Evolutionary conservation across 2,113 vertebrate genomes (phyloP), one percentile per base, ranked within the genome.

Genomic region (Saguinus midas): DNA sequence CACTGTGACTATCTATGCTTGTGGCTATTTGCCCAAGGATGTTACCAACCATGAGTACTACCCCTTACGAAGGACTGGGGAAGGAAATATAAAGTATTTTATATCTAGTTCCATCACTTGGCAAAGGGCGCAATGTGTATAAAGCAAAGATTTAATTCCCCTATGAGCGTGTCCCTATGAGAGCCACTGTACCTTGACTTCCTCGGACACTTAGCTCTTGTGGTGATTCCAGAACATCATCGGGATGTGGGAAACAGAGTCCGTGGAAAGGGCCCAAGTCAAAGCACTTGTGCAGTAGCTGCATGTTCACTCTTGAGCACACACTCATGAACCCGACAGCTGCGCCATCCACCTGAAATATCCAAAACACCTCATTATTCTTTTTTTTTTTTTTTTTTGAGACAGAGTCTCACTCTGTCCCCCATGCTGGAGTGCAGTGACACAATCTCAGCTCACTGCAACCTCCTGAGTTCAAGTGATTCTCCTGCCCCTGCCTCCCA

Each of bases 261-360:
- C 99, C 99, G 0, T 99, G 97, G 95, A 99, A 99, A 55, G 98
- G 98, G 0, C 97, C 97, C 20, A 99, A 95, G 45, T 99, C 98
- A 97, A 99, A 99, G 96, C 98, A 98, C 4, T 98, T 87, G 17
- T 98, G 98, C n/a, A 99, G 97, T 75, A 98, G 87, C 29, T 98
- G 86, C 91, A 99, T 0, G 40, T 99, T 98, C 43, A 99, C 98
- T 0, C 98, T 96, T 2, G 98, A 98, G 43, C 98, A 99, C 32
- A 99, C 95, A 1, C 98, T 99, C 98, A 99, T 99, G 97, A 99
- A 99, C 25, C 99, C 99, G 0, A 99, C 99, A 10, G 98, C 98
- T 25, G 37, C 37, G 27, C 98, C 99, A 45, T 97, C 98, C 91
- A 97, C 98, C 99, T 99, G 98, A 83, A 98, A 99, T 3, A 97